A percentile compares a stretch with the other conserved stretches of the same genome.
phyloP scores from a whole-genome alignment of 2,113 vertebrate species.

The Stegostoma tigrinum region DNA sequence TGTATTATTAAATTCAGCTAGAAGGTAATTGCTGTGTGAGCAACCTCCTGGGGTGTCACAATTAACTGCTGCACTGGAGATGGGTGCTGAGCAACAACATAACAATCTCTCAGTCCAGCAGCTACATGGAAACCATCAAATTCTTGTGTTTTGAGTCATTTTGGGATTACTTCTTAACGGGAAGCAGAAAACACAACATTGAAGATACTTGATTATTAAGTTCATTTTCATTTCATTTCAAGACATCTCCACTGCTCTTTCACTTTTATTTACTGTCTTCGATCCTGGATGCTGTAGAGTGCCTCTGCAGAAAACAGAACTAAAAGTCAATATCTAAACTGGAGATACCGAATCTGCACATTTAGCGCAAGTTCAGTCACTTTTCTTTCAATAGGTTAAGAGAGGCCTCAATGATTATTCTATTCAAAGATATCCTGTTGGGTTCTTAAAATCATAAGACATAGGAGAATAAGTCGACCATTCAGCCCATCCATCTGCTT shows the following conservation, averaged over 20 bases:
- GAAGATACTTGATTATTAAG: not conserved
- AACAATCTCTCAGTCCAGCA: no score
- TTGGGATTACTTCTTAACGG: no score
- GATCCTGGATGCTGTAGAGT: not conserved
- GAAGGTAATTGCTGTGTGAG: not conserved
- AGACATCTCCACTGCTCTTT: not conserved
- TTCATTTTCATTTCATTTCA: not conserved
- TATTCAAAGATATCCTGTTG: not conserved
- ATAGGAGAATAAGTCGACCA: no score
- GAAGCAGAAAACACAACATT: no score
- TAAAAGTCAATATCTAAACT: not conserved
- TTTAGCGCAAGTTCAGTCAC: not conserved
- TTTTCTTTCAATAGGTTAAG: not conserved
- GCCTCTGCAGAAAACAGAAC: not conserved
- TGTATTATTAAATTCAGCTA: not conserved
- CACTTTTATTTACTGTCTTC: not conserved
- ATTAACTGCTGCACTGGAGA: not conserved
- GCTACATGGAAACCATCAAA: no score
- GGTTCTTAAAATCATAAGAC: not conserved
- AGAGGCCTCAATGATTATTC: not conserved
- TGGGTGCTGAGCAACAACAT: not conserved
- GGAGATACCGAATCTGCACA: not conserved
- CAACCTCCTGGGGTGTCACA: not conserved
- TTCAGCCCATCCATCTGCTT: no score
- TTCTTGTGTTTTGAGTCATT: no score